Evolutionary conservation across 2,797 vertebrate genomes (phyloP).

Genomic region (Mus caroli): DNA sequence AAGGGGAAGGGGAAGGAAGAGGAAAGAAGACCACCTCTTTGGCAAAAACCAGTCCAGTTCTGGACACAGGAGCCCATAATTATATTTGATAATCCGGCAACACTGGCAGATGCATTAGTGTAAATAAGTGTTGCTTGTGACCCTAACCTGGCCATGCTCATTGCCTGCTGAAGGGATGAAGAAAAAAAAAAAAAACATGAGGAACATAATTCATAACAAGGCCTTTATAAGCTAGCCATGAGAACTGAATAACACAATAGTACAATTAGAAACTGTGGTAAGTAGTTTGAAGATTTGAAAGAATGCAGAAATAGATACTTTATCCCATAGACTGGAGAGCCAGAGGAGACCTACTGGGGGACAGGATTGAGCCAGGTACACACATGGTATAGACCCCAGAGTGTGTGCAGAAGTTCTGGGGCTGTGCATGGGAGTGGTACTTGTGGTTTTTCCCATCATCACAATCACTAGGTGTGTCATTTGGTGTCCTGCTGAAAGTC

Average conservation of each 20-base stretch:
- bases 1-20: background rate
- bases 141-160: background rate
- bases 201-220: background rate
- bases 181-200: background rate
- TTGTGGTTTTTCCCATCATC: background rate
- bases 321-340: background rate
- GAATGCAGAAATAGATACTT: background rate
- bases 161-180: background rate
- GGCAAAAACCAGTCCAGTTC: background rate
- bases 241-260: background rate
- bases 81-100: background rate
- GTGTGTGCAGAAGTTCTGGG: fast-evolving
- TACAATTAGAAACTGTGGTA: background rate
- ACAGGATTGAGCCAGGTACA: background rate
- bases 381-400: background rate
- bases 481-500: background rate
- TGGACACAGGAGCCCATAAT: background rate
- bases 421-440: fast-evolving
- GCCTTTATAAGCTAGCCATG: background rate
- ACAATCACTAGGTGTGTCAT: background rate
- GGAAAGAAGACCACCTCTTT: too few species aligned
- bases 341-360: background rate
- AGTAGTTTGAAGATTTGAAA: background rate
- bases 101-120: background rate
- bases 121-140: background rate